Conservation (phyloP, 2,888 invertebrate species). For the Phania funesta region DNA sequence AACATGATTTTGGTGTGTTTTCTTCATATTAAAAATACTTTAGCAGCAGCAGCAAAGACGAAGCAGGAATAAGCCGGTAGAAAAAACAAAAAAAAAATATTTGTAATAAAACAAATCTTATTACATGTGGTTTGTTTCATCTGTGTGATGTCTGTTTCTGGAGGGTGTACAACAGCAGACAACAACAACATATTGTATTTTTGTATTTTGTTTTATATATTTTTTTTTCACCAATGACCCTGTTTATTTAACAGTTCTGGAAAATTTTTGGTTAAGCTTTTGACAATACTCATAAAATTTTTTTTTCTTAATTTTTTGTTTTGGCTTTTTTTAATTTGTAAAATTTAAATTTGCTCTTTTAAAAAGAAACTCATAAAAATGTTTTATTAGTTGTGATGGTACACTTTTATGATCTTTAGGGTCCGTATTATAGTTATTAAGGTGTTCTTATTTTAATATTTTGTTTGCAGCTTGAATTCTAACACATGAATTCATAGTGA, state of each 20-base stretch:
- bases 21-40: slow-evolving; percentile 34
- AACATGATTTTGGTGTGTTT: slow-evolving; percentile 67
- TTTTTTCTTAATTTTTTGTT: slow-evolving; percentile 1
- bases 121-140: slow-evolving; percentile 45
- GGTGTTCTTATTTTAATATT: background rate
- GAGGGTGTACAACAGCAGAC: slow-evolving; percentile 54
- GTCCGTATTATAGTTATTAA: background rate
- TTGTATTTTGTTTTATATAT: slow-evolving; percentile 1
- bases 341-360: slow-evolving; percentile 43
- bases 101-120: slow-evolving; percentile 57
- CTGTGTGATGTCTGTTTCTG: slow-evolving; percentile 58
- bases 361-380: slow-evolving; percentile 47
- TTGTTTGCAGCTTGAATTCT: background rate
- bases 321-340: slow-evolving; percentile 20
- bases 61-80: slow-evolving; percentile 2
- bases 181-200: slow-evolving; percentile 21
- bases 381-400: slow-evolving; percentile 50
- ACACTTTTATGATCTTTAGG: background rate
- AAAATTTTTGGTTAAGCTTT: slow-evolving; percentile 26
- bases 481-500: too few species aligned
- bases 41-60: background rate
- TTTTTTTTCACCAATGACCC: slow-evolving; percentile 42
- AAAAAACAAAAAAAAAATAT: slow-evolving; percentile 11
- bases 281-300: slow-evolving; percentile 62
- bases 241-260: slow-evolving; percentile 33